Percentiles rank a stretch among this genome's conserved stretches.
Conservation (phyloP, 2,888 invertebrate species). For the Entomobrya multifasciata region DNA sequence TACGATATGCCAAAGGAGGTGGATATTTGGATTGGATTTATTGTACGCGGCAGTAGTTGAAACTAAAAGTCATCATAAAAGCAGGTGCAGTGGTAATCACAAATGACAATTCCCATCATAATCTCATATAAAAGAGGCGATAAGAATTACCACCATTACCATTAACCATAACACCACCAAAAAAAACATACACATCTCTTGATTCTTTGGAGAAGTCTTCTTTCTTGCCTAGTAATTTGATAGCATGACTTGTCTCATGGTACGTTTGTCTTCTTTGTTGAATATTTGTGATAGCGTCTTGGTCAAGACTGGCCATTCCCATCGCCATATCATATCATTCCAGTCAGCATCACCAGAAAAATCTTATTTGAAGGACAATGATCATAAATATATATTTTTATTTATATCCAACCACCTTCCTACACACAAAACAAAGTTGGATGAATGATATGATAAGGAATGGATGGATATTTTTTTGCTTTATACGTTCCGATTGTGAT, state of each 20-base stretch:
- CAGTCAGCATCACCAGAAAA: not conserved
- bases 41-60: slow-evolving; percentile 21
- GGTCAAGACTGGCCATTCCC: not conserved
- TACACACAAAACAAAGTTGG: not conserved
- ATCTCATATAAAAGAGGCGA: not conserved
- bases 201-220: not conserved
- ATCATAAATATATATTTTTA: not conserved
- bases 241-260: slow-evolving; percentile 31
- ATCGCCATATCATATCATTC: slow-evolving; percentile 18
- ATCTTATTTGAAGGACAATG: not conserved
- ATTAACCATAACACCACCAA: not conserved
- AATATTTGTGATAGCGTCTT: no score
- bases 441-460: slow-evolving; percentile 1
- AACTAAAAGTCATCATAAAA: not conserved
- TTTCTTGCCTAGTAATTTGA: slow-evolving; percentile 46
- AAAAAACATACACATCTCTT: no score
- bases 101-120: not conserved
- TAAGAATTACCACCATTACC: not conserved
- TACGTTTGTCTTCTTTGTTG: no score
- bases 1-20: not conserved
- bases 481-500: slow-evolving; percentile 32
- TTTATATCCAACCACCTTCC: not conserved
- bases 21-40: no score
- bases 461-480: not conserved
- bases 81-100: not conserved